Conservation (phyloP, 2,113 vertebrate genomes). For the Dromaius novaehollandiae region DNA sequence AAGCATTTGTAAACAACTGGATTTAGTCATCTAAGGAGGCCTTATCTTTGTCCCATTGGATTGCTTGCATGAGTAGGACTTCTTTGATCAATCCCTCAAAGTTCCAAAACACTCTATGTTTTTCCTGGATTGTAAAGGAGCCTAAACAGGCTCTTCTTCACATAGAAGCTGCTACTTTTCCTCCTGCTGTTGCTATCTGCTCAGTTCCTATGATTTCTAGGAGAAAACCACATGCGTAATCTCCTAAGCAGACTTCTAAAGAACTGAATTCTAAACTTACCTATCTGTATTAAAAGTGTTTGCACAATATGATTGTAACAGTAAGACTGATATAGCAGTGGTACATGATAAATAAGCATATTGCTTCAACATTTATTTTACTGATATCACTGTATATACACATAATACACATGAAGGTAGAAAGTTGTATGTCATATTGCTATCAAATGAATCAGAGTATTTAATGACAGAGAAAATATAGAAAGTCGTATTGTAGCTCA, state of each 20-base stretch:
- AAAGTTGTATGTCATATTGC: background rate
- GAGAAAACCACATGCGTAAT: background rate
- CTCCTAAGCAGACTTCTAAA: background rate
- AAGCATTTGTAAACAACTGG: background rate
- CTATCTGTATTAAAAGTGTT: background rate
- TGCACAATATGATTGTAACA: background rate
- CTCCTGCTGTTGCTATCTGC: background rate
- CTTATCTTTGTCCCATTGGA: background rate
- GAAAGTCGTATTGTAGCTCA: background rate
- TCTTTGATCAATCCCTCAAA: background rate
- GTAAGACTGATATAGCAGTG: background rate
- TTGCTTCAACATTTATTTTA: slow-evolving; percentile 13
- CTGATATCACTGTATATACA: background rate
- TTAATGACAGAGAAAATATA: slow-evolving; percentile 44
- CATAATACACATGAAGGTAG: background rate
- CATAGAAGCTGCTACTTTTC: accelerated
- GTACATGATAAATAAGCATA: background rate
- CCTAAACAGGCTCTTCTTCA: background rate
- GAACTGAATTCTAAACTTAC: background rate
- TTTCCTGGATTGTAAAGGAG: background rate
- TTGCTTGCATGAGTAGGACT: background rate
- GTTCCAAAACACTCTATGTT: background rate
- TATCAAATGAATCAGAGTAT: slow-evolving; percentile 27
- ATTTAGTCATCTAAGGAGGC: background rate
- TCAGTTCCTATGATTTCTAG: background rate